Base-by-base conservation (phyloP, 2,888 invertebrate species). In the Sepiola atlantica region DNA sequence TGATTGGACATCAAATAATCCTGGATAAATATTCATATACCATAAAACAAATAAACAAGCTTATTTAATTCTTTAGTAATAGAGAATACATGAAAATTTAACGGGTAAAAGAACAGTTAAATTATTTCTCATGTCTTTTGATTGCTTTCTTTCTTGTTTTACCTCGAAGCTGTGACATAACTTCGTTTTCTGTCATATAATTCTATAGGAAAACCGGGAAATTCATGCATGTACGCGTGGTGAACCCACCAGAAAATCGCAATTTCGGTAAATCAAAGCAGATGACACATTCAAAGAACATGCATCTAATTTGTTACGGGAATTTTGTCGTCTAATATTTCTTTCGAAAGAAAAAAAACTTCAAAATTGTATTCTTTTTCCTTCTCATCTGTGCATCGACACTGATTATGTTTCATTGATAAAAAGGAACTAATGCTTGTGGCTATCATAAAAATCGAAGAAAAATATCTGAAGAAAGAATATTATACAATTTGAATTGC, bases 311-410 rank as follows among this genome's bases (percentile, higher is more conserved):
- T n/a, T 77, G 28, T 77, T n/a, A 14, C 77, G 2, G 28, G n/a
- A 77, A 77, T 77, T n/a, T 77, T n/a, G 77, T 77, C 77, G 28
- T 77, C 77, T 77, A 14, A 77, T 77, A 77, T n/a, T 77, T 77
- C 77, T 77, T 77, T 14, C 1, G 28, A 77, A n/a, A 77, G 77
- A n/a, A n/a, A n/a, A n/a, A n/a, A n/a, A n/a, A n/a, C n/a, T 12
- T 77, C 77, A 77, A 77, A n/a, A n/a, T 77, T 77, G n/a, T 77
- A n/a, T n/a, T n/a, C n/a, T 77, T 28, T 77, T 77, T n/a, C 77
- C 28, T 77, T 77, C 28, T 77, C n/a, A 77, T 77, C 28, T 77
- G 28, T 77, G 32, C n/a, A 77, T n/a, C n/a, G 32, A n/a, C 77
- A 77, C n/a, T n/a, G 77, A 77, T 77, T 18, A 28, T 77, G 14